Evolutionary conservation across 2,797 vertebrate genomes (phyloP), one percentile per base, ranked within the genome.

Genomic region (Ctenopoma kingsleyae): DNA sequence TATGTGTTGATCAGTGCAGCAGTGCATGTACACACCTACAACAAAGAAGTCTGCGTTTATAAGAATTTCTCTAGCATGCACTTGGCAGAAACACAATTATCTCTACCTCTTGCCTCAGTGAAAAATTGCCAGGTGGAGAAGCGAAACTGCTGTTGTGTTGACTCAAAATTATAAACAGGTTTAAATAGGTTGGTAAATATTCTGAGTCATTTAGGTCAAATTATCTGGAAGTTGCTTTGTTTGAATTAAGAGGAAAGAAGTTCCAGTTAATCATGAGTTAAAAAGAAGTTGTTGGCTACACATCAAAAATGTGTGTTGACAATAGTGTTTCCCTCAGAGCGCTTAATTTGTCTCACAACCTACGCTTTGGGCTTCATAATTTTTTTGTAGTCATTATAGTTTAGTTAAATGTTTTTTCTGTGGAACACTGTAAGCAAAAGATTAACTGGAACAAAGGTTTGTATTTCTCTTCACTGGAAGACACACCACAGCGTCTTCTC

Each of bases 371-470:
- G 16, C 7, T 9, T 41, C 11, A 15, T 41, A 12, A 19, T 15
- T 7, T 12, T 36, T 55, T 5, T 43, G 5, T 12, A n/a, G 16
- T 56, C 5, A 40, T 17, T 19, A 2, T 53, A 16, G 1, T 5
- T 40, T 25, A 30, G 17, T 10, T 16, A 20, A 10, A 30, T 30
- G 27, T 6, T 41, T 35, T 3, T 41, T 41, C 0, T 5, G 30
- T 17, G 0, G n/a, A 15, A 0, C 32, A 27, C 6, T 5, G 0
- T 16, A 0, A 19, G 2, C 0, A 40, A 32, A 25, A 3, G 3
- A 23, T 17, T 1, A 17, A 40, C 13, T 0, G 32, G 20, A 64
- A 16, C 2, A 13, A 9, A 9, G 17, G 27, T 59, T 32, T 55
- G 12, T 27, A 1, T 32, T 8, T 35, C 4, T 0, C 23, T 25